These are phyloP conservation scores for Tupaia tana DNA, from an alignment of 2,113 vertebrate genomes.

Conservation along the genomic window DNA sequence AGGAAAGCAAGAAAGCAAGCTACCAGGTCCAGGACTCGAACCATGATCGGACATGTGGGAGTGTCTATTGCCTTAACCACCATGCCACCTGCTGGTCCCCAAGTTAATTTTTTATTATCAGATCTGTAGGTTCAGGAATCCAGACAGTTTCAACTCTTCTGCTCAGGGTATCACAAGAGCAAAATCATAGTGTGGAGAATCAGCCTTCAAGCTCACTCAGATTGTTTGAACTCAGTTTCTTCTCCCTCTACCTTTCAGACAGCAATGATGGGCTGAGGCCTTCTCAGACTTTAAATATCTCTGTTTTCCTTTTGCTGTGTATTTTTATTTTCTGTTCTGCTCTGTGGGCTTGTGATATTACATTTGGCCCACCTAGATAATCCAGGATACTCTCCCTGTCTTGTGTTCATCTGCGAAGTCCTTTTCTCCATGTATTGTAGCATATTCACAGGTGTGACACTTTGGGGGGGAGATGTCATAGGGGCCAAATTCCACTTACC, in stretches of 20 bases:
- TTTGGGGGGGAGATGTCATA: not conserved
- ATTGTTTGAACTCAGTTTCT: not conserved
- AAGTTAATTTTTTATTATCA: not conserved
- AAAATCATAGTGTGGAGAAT: not conserved
- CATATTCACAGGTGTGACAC: not conserved
- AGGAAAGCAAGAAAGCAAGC: too few relatives aligned
- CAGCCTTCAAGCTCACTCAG: not conserved
- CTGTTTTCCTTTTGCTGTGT: not conserved
- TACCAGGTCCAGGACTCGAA: too few relatives aligned
- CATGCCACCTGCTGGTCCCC: too few relatives aligned
- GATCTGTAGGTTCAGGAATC: not conserved
- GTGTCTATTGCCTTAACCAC: too few relatives aligned
- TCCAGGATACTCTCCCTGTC: not conserved
- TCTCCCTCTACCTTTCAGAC: not conserved
- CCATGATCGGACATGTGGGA: too few relatives aligned
- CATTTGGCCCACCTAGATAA: not conserved
- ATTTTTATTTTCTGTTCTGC: not conserved
- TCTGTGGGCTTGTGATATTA: not conserved
- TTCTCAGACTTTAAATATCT: not conserved
- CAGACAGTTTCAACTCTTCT: not conserved
- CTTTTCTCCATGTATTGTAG: not conserved
- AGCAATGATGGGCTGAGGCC: not conserved
- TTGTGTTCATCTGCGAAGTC: not conserved
- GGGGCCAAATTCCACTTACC: not conserved
- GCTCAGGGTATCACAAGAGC: not conserved